Percentiles rank a stretch among this genome's conserved stretches.
Conservation (phyloP, 2,888 invertebrate genomes). For the Amphipyra berbera region DNA sequence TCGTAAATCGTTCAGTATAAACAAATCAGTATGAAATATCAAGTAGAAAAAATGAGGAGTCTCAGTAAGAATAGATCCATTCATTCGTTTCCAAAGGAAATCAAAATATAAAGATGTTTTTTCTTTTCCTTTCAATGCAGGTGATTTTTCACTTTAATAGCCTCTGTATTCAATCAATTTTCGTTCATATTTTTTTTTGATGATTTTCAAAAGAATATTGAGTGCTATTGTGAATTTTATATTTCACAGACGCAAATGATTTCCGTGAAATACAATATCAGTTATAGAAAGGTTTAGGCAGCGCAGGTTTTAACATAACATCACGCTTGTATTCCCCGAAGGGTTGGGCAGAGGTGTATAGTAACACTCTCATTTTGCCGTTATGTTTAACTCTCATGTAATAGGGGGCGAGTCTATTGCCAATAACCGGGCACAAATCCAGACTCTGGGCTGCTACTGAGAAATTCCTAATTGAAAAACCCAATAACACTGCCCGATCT, state of each 20-base stretch:
- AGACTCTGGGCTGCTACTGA: too few relatives aligned
- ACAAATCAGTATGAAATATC: conserved; percentile 56
- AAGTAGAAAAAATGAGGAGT: conserved; percentile 66
- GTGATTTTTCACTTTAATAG: conserved; percentile 54
- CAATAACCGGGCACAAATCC: too few relatives aligned
- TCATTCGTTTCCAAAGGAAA: conserved; percentile 64
- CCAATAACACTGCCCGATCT: too few relatives aligned
- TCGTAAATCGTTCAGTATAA: conserved; percentile 35
- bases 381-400: too few relatives aligned
- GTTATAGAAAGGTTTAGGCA: too few relatives aligned
- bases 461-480: too few relatives aligned
- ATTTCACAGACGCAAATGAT: conserved; percentile 13
- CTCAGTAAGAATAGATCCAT: conserved; percentile 64
- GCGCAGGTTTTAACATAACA: too few relatives aligned
- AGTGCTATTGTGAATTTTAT: conserved; percentile 5
- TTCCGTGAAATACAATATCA: background rate
- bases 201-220: conserved; percentile 33
- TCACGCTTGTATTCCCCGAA: too few relatives aligned
- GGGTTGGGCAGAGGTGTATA: too few relatives aligned
- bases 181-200: conserved; percentile 26
- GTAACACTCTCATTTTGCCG: too few relatives aligned
- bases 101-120: conserved; percentile 58
- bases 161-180: conserved; percentile 42
- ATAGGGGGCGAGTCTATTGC: too few relatives aligned
- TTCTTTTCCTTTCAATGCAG: conserved; percentile 49